These are phyloP conservation scores for Hemithea aestivaria DNA, from an alignment of 2,888 invertebrate species.

Conservation along the genomic window DNA sequence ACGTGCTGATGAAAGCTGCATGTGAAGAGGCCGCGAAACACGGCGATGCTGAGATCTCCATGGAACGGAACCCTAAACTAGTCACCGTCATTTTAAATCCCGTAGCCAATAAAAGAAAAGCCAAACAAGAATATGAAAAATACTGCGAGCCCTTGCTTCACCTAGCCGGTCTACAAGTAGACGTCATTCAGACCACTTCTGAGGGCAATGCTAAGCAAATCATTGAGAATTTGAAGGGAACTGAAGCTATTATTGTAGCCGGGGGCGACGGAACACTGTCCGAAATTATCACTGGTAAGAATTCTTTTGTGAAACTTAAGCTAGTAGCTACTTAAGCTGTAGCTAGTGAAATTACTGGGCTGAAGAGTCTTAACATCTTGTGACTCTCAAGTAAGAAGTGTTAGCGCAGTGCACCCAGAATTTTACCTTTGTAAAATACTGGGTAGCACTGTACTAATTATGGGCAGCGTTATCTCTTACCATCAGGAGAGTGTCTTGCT, in stretches of 20 bases:
- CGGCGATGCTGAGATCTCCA: slow-evolving; percentile 82
- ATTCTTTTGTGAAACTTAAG: no score
- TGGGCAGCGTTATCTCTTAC: no score
- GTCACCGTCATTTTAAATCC: slow-evolving; percentile 95
- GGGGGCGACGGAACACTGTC: slow-evolving; percentile 97
- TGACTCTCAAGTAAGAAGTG: no score
- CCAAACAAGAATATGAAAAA: slow-evolving; percentile 86
- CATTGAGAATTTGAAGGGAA: slow-evolving; percentile 85
- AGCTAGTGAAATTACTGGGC: no score
- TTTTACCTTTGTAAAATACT: no score
- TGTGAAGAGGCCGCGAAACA: slow-evolving; percentile 87
- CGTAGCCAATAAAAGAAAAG: slow-evolving; percentile 88
- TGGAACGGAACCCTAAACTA: slow-evolving; percentile 82
- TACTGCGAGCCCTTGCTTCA: slow-evolving; percentile 96
- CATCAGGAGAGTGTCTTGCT: no score
- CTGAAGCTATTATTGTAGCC: slow-evolving; percentile 93
- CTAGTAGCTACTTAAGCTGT: no score
- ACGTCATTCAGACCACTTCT: slow-evolving; percentile 86
- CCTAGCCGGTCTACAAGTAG: slow-evolving; percentile 88
- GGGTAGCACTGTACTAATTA: no score
- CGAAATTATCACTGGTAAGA: slow-evolving; percentile 86
- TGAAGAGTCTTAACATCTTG: no score
- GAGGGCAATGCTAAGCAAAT: slow-evolving; percentile 93
- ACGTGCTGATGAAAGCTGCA: slow-evolving; percentile 87
- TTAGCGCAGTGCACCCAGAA: no score